Conservation (phyloP, 2,888 invertebrate species). For the Thumatha senex region DNA sequence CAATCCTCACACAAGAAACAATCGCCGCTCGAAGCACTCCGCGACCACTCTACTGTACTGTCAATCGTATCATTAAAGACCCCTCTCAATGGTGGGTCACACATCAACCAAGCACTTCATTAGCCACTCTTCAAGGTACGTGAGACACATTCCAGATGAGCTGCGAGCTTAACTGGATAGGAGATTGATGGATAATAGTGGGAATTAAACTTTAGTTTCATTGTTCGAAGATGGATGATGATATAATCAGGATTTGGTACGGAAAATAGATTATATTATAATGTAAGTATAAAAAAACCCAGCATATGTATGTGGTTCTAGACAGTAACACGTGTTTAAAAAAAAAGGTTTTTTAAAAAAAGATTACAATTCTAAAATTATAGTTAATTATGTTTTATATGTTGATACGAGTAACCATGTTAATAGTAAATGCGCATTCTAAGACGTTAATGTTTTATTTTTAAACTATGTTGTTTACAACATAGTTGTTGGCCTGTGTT, state of each 20-base stretch:
- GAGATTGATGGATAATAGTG: conserved; percentile 74
- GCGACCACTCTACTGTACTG: conserved; percentile 71
- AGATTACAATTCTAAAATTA: no score
- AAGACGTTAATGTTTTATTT: no score
- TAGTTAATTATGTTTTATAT: no score
- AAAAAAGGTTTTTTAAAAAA: no score
- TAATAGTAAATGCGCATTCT: no score
- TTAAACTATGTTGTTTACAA: no score
- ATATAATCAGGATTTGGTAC: conserved; percentile 35
- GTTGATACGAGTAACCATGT: no score
- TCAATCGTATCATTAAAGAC: conserved; percentile 77
- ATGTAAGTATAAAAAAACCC: no score
- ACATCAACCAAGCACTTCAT: conserved; percentile 76
- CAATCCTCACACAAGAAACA: conserved; percentile 63
- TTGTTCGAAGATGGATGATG: conserved; percentile 29
- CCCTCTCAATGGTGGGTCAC: conserved; percentile 66
- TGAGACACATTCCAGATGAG: conserved; percentile 71
- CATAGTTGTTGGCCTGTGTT: no score
- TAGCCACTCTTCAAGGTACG: conserved; percentile 64
- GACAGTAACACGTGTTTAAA: no score
- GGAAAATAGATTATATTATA: conserved; percentile 3
- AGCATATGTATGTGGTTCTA: no score
- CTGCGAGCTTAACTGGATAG: conserved; percentile 62
- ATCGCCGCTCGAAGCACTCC: conserved; percentile 58
- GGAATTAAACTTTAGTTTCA: conserved; percentile 54